A percentile compares a stretch with the other conserved stretches of the same genome.
phyloP scores from a whole-genome alignment of 2,113 vertebrate genomes.

The Epinephelus fuscoguttatus region DNA sequence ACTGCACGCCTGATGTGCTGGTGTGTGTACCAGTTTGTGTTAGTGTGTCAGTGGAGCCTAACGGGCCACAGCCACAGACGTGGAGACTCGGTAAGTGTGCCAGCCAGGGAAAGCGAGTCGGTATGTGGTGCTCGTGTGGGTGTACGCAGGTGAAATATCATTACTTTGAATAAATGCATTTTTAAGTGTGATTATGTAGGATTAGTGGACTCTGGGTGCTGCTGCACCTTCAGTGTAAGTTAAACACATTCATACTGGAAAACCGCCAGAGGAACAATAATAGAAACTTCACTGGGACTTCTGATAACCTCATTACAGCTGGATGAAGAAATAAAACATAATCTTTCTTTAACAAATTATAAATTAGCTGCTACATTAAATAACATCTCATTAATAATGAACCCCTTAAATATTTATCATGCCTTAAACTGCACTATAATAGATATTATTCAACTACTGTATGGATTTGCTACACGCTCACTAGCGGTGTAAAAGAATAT shows the following conservation, averaged over 20 bases:
- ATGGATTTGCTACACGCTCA: background rate
- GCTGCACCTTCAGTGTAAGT: conserved; percentile 20
- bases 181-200: conserved; percentile 27
- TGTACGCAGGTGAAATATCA: conserved; percentile 20
- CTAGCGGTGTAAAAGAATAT: too few species aligned
- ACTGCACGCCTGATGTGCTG: conserved; percentile 32
- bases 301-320: conserved; percentile 21
- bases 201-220: conserved; percentile 10
- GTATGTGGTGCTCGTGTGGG: conserved; percentile 10
- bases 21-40: conserved; percentile 33
- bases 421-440: background rate
- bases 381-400: background rate
- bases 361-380: background rate
- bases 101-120: background rate
- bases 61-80: conserved; percentile 24
- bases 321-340: background rate
- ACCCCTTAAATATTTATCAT: background rate
- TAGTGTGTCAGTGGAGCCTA: conserved; percentile 47
- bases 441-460: background rate
- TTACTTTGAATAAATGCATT: conserved; percentile 26
- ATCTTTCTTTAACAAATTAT: background rate
- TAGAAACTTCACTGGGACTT: background rate
- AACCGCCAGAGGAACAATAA: background rate
- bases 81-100: background rate
- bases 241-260: background rate